These are phyloP conservation scores for Proctacanthus coquilletti DNA, from an alignment of 1,140 invertebrate genomes.

Conservation along the genomic window DNA sequence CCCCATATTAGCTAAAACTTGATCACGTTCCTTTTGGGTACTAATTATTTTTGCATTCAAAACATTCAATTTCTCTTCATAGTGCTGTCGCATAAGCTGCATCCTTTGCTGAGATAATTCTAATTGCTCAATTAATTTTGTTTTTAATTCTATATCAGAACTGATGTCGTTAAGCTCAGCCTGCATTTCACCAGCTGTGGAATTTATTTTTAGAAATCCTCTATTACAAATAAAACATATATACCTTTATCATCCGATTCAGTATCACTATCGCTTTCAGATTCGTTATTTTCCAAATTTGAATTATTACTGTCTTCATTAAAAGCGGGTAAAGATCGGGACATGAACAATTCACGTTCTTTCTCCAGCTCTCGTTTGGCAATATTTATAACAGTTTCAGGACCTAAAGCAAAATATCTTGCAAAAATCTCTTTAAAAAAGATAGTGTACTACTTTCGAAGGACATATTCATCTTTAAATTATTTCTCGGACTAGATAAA, in stretches of 20 bases:
- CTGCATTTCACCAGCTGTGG: constrained; percentile 29
- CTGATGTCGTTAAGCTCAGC: constrained; percentile 68
- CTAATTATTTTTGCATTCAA: constrained; percentile 75
- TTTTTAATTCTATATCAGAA: constrained; percentile 82
- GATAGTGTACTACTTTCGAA: constrained; percentile 13
- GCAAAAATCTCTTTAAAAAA: not conserved
- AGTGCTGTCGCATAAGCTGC: constrained; percentile 71
- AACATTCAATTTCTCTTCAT: constrained; percentile 85
- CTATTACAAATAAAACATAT: constrained; percentile 2
- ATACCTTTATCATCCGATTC: constrained; percentile 35
- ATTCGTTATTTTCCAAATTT: constrained; percentile 43
- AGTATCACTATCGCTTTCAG: constrained; percentile 38
- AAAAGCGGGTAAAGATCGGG: constrained; percentile 15
- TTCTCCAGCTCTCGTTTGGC: constrained; percentile 38
- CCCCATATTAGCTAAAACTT: constrained; percentile 50
- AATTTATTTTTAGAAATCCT: not conserved
- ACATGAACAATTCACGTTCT: constrained; percentile 23
- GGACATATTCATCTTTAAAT: constrained; percentile 3
- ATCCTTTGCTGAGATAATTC: constrained; percentile 75
- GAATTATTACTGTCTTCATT: constrained; percentile 26
- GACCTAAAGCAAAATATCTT: constrained; percentile 5
- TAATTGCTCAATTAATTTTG: constrained; percentile 83
- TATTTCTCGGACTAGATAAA: constrained; percentile 4
- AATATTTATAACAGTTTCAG: constrained; percentile 32
- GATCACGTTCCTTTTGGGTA: constrained; percentile 87